These are phyloP conservation scores for Oreortyx pictus DNA, from an alignment of 2,797 vertebrate species.

Conservation along the genomic window DNA sequence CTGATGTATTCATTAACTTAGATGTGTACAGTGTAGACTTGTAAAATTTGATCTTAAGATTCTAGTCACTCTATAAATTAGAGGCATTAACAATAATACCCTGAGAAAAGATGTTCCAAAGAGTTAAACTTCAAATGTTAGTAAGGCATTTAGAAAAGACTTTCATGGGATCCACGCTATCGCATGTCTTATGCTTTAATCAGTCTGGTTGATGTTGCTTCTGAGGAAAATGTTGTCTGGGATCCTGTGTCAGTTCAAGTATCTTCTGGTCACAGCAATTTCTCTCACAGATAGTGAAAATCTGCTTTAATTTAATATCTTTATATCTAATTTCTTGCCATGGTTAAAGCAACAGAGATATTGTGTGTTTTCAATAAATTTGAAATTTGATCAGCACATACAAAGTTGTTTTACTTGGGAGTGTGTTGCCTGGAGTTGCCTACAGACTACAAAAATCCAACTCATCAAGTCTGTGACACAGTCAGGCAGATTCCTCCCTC, in stretches of 20 bases:
- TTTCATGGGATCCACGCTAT: background rate
- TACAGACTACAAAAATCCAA: background rate
- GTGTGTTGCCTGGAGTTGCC: background rate
- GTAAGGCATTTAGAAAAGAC: background rate
- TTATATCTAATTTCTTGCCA: background rate
- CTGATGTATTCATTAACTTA: background rate
- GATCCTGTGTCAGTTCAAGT: background rate
- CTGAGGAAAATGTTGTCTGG: background rate
- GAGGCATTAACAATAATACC: background rate
- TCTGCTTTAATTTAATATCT: background rate
- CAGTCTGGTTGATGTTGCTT: background rate
- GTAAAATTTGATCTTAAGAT: background rate
- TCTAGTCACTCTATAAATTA: background rate
- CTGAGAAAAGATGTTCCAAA: background rate
- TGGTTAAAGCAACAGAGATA: background rate
- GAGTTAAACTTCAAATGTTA: background rate
- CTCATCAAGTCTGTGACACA: background rate
- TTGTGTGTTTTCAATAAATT: background rate
- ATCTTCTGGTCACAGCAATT: background rate
- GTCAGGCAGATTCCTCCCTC: background rate
- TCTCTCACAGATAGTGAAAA: background rate
- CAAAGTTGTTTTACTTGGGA: background rate
- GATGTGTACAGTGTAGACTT: background rate
- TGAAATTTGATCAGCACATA: background rate
- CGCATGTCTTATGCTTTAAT: background rate